Evolutionary conservation across 2,113 vertebrate species (phyloP).

Genomic region (Corvus moneduloides): DNA sequence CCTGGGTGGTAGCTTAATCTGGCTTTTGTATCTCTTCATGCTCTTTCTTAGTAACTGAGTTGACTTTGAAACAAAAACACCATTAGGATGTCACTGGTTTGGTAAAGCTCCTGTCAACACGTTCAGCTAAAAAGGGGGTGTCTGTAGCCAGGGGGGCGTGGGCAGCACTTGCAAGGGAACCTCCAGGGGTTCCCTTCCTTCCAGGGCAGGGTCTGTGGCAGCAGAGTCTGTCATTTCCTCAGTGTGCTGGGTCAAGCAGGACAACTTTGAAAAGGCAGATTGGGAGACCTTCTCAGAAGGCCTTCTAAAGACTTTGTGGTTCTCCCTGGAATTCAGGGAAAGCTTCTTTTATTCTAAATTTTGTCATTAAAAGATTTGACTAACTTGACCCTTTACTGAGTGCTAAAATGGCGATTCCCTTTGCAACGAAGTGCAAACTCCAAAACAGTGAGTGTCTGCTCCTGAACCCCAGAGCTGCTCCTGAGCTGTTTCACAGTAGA

Average conservation of each 20-base stretch:
- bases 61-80: neutral
- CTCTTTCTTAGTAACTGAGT: neutral
- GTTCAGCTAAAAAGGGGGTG: neutral
- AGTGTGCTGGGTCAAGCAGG: neutral
- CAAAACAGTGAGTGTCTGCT: neutral
- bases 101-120: neutral
- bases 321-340: neutral
- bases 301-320: neutral
- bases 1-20: neutral
- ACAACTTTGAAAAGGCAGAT: neutral
- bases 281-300: neutral
- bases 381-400: too few relatives aligned
- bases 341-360: neutral
- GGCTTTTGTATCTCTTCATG: neutral
- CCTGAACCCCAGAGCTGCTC: neutral
- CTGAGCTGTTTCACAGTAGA: neutral
- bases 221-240: neutral
- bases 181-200: neutral
- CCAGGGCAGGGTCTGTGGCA: neutral
- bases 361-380: neutral
- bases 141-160: neutral
- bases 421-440: neutral
- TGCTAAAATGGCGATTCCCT: neutral
- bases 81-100: neutral
- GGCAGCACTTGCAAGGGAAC: neutral